Evolutionary conservation across 2,113 vertebrate genomes (phyloP).

Genomic region (Calyptommatus sinebrachiatus): DNA sequence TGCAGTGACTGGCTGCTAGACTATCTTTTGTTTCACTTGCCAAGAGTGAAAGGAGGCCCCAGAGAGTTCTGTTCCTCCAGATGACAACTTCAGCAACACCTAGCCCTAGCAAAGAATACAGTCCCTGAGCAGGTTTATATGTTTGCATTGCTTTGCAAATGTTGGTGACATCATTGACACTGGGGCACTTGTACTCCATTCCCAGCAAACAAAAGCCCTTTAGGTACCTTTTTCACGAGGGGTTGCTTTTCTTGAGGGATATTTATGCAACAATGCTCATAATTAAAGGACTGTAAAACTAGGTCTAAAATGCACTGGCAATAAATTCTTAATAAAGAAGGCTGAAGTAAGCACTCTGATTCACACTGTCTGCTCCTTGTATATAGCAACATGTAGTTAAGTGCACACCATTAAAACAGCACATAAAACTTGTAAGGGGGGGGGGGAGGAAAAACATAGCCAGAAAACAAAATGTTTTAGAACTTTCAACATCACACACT

Average conservation of each 20-base stretch:
- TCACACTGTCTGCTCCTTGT: neutral
- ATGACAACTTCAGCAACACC: constrained; percentile 60
- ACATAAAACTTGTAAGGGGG: constrained; percentile 45
- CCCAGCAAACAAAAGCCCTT: constrained; percentile 58
- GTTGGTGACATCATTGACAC: constrained; percentile 58
- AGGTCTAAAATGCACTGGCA: constrained; percentile 47
- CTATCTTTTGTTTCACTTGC: constrained; percentile 46
- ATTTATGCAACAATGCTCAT: constrained; percentile 49
- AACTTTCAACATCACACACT: constrained; percentile 20
- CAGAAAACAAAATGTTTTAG: constrained; percentile 21
- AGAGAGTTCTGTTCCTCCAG: constrained; percentile 44
- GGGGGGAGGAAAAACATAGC: constrained; percentile 40
- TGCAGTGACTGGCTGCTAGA: neutral
- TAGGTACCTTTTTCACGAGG: constrained; percentile 27
- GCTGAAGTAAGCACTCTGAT: constrained; percentile 36
- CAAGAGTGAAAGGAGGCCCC: constrained; percentile 49
- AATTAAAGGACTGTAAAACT: constrained; percentile 57
- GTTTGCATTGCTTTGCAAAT: constrained; percentile 41
- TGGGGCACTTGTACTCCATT: constrained; percentile 45
- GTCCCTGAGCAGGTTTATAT: constrained; percentile 52
- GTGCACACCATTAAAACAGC: constrained; percentile 40
- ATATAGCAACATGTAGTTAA: neutral
- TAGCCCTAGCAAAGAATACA: constrained; percentile 27
- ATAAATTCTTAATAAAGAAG: constrained; percentile 61
- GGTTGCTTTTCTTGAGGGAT: constrained; percentile 30